Percentiles rank a stretch among this genome's conserved stretches.
Conservation (phyloP, 2,888 invertebrate genomes). For the Odontomyia ornata region DNA sequence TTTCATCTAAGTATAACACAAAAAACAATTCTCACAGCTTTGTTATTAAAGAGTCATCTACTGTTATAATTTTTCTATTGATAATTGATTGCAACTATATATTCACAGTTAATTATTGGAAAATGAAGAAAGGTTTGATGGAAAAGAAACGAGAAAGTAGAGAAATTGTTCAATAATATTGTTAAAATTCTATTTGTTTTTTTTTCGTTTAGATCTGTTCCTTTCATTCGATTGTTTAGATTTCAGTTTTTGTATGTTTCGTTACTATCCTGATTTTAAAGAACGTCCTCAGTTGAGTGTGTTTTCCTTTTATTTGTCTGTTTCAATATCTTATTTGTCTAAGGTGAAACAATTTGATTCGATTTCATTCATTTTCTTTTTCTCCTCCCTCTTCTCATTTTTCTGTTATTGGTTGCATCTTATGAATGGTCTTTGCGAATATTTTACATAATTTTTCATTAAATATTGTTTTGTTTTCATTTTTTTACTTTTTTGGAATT, state of each 20-base stretch:
- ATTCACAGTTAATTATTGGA: constrained; percentile 4
- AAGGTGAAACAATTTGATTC: constrained; percentile 43
- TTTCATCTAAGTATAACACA: constrained; percentile 1
- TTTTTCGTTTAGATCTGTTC: background rate
- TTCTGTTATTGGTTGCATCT: constrained; percentile 12
- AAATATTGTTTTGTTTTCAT: constrained; percentile 15
- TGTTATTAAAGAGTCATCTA: constrained; percentile 7
- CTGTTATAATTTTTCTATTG: background rate
- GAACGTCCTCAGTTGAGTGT: background rate
- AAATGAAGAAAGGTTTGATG: constrained; percentile 4
- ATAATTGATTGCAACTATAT: constrained; percentile 18
- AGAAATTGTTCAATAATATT: background rate
- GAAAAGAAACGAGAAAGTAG: background rate
- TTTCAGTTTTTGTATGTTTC: background rate
- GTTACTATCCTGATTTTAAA: background rate
- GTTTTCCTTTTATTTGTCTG: constrained; percentile 29
- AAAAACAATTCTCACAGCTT: constrained; percentile 40
- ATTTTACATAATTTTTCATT: constrained; percentile 31
- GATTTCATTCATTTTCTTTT: background rate
- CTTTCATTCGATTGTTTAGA: background rate
- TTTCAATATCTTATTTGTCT: constrained; percentile 30
- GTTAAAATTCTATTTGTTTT: background rate
- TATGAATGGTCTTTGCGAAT: background rate
- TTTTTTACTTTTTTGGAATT: constrained; percentile 24
- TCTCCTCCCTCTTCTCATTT: too few species aligned